phyloP scores from a whole-genome alignment of 30 jellyfish, hydroid and myxozoan species.

The Hydractinia symbiolongicarpus region DNA sequence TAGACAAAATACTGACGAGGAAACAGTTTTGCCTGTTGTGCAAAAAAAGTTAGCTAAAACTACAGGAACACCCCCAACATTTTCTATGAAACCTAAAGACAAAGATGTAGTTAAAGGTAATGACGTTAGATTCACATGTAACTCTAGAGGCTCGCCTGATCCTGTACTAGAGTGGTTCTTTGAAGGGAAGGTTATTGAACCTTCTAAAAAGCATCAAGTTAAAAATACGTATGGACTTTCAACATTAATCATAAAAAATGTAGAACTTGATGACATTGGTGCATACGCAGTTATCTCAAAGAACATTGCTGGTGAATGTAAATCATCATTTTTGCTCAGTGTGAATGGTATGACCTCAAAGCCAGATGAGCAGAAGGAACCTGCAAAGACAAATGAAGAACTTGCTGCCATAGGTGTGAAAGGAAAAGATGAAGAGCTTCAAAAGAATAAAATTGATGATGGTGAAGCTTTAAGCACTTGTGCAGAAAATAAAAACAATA shows the following conservation, averaged over 20 bases:
- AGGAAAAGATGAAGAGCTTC: not conserved
- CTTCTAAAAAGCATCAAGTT: not conserved
- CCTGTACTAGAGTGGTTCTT: conserved; percentile 35
- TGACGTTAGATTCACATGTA: conserved; percentile 61
- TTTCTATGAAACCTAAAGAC: conserved; percentile 70
- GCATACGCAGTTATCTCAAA: conserved; percentile 28
- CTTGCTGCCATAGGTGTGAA: not conserved
- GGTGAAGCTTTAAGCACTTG: too few species aligned
- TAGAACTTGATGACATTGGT: conserved; percentile 21
- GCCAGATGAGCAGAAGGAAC: not conserved
- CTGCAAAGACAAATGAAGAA: not conserved
- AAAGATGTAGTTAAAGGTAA: conserved; percentile 55
- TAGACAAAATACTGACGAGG: too few species aligned
- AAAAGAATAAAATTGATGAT: too few species aligned
- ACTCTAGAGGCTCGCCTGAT: conserved; percentile 41
- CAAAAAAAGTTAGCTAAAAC: too few species aligned
- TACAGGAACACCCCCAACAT: conserved; percentile 66
- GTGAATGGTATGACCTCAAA: conserved; percentile 13
- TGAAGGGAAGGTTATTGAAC: not conserved
- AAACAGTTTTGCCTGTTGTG: too few species aligned
- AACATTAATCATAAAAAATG: conserved; percentile 18
- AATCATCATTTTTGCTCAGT: conserved; percentile 22
- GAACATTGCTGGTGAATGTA: conserved; percentile 28
- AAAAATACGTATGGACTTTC: conserved; percentile 17
- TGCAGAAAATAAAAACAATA: too few species aligned